Evolutionary conservation across 1,140 invertebrate genomes (phyloP).

Genomic region (Nomia melanderi): DNA sequence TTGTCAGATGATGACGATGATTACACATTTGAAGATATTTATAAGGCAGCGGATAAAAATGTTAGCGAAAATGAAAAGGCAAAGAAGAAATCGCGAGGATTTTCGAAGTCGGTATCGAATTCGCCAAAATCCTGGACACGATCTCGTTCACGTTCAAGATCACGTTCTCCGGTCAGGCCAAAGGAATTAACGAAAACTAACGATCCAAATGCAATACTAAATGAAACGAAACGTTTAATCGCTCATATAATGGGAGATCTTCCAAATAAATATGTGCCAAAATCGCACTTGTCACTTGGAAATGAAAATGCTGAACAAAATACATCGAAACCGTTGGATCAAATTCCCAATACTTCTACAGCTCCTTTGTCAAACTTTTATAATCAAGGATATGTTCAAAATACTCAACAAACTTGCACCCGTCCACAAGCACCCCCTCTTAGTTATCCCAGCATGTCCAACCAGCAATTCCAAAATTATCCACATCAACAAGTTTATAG

Average conservation of each 20-base stretch:
- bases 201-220: conserved; percentile 80
- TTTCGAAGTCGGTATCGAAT: conserved; percentile 63
- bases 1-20: conserved; percentile 85
- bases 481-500: conserved; percentile 62
- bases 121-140: conserved; percentile 73
- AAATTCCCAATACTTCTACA: conserved; percentile 33
- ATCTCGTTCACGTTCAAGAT: conserved; percentile 69
- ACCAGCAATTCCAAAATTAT: conserved; percentile 61
- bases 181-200: conserved; percentile 69
- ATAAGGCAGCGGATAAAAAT: conserved; percentile 84
- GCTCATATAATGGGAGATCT: conserved; percentile 84
- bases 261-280: conserved; percentile 77
- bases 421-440: conserved; percentile 54
- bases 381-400: conserved; percentile 51
- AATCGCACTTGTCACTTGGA: conserved; percentile 60
- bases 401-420: conserved; percentile 34
- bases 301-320: conserved; percentile 26
- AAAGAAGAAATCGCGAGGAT: conserved; percentile 67
- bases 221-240: conserved; percentile 83
- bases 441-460: conserved; percentile 57
- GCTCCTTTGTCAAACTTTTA: conserved; percentile 47
- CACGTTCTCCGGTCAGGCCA: conserved; percentile 64
- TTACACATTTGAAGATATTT: conserved; percentile 86
- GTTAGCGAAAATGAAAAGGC: conserved; percentile 81
- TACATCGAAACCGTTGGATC: conserved; percentile 27